These are phyloP conservation scores for Euplagia quadripunctaria DNA, from an alignment of 2,888 invertebrate species.

Conservation along the genomic window DNA sequence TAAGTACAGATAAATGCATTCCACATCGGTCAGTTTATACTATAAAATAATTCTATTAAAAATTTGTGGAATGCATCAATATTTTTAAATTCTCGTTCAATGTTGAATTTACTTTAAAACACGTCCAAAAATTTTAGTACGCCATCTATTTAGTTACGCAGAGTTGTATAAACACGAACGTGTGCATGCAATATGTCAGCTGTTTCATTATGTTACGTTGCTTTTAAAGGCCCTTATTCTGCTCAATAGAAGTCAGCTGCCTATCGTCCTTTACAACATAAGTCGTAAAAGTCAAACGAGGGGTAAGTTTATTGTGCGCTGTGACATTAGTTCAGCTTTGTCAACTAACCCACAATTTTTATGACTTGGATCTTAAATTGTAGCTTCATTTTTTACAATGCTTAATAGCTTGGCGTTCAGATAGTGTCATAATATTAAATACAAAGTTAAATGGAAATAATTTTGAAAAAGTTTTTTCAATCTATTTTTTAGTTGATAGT, in stretches of 20 bases:
- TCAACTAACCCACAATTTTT: slow-evolving; percentile 20
- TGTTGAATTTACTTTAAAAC: neutral
- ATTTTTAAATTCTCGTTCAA: neutral
- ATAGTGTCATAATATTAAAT: neutral
- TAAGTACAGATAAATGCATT: neutral
- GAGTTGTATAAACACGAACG: slow-evolving; percentile 3
- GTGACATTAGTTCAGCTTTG: slow-evolving; percentile 21
- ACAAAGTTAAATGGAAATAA: neutral
- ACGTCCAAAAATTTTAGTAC: neutral
- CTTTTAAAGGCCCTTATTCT: slow-evolving; percentile 18
- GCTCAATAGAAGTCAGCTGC: slow-evolving; percentile 20
- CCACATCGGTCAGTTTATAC: neutral
- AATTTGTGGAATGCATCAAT: neutral
- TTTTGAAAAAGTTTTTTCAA: neutral
- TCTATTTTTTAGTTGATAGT: too few species aligned
- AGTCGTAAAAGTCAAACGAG: slow-evolving; percentile 24
- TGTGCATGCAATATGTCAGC: slow-evolving; percentile 9
- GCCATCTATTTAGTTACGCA: neutral
- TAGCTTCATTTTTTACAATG: neutral
- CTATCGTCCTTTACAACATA: slow-evolving; percentile 19
- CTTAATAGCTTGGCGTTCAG: neutral
- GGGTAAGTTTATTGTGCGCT: slow-evolving; percentile 12
- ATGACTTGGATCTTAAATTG: slow-evolving; percentile 13
- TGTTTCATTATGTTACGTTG: slow-evolving; percentile 13
- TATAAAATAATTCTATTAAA: neutral